phyloP scores from a whole-genome alignment of 2,797 vertebrate species.

The Stomatorhinus walkeri region DNA sequence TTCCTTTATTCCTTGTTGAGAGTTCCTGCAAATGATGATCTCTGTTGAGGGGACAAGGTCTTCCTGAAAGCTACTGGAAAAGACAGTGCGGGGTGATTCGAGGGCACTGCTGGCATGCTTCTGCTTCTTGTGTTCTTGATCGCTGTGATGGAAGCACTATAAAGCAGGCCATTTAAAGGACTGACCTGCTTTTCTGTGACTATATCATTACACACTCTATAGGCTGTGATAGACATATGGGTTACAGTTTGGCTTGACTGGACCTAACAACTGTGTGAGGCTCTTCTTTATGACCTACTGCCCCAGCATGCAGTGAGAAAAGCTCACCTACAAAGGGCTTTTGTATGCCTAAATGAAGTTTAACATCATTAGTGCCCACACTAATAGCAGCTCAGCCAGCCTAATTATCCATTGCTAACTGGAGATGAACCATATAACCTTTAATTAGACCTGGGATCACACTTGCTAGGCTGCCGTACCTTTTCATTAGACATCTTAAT shows the following conservation, averaged over 20 bases:
- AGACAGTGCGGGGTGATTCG: background rate
- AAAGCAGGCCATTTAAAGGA: background rate
- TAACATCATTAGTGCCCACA: slow-evolving; percentile 1
- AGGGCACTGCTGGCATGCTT: background rate
- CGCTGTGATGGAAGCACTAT: background rate
- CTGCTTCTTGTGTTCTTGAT: background rate
- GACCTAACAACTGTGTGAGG: background rate
- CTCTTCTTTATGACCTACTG: background rate
- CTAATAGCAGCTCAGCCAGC: background rate
- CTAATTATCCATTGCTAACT: slow-evolving; percentile 16
- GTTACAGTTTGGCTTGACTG: background rate
- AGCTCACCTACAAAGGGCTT: slow-evolving; percentile 22
- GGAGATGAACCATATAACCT: background rate
- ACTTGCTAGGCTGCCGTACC: background rate
- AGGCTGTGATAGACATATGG: background rate
- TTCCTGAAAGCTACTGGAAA: background rate
- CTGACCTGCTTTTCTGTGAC: background rate
- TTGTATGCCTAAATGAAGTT: slow-evolving; percentile 26
- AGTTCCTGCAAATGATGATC: slow-evolving; percentile 27
- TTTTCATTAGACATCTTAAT: background rate
- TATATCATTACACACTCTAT: background rate
- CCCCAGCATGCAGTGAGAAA: background rate
- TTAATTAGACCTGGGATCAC: background rate
- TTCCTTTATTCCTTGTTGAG: background rate
- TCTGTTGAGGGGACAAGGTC: background rate